phyloP scores from a whole-genome alignment of 2,113 vertebrate genomes.

The Lipophrys pholis region DNA sequence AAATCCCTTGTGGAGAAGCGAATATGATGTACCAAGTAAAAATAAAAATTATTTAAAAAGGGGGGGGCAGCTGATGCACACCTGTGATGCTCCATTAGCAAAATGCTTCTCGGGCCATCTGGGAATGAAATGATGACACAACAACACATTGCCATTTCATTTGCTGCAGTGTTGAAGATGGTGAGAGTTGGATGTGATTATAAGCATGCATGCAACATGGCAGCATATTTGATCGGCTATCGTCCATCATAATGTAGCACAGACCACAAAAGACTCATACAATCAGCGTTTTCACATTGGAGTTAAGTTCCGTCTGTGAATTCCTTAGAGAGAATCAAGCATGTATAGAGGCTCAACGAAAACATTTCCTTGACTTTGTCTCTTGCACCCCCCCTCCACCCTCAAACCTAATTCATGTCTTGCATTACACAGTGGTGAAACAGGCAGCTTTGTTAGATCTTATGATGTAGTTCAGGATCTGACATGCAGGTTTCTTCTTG shows the following conservation, averaged over 20 bases:
- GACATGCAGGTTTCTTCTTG: not conserved
- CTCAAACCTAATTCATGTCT: constrained; percentile 2
- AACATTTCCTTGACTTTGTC: constrained; percentile 31
- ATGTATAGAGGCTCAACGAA: not conserved
- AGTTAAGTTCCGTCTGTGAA: not conserved
- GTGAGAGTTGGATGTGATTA: constrained; percentile 41
- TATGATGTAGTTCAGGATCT: not conserved
- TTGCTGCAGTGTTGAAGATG: constrained; percentile 29
- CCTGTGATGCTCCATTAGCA: constrained; percentile 53
- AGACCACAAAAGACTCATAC: constrained; percentile 5
- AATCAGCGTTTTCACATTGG: not conserved
- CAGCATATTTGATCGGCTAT: constrained; percentile 34
- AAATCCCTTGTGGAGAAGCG: constrained; percentile 30
- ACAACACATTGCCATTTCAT: constrained; percentile 21
- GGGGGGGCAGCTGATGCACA: constrained; percentile 19
- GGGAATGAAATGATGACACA: constrained; percentile 8
- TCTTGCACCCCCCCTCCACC: not conserved
- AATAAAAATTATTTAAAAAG: constrained; percentile 2
- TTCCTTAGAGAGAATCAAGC: not conserved
- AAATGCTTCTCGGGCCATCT: constrained; percentile 32
- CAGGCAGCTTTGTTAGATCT: constrained; percentile 25
- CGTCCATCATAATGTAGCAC: constrained; percentile 38
- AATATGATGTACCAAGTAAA: constrained; percentile 12
- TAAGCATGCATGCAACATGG: constrained; percentile 37
- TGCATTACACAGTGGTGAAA: constrained; percentile 11